Percentiles rank a stretch among this genome's conserved stretches.
phyloP scores from a whole-genome alignment of 2,113 vertebrate genomes.

The Heteronetta atricapilla region DNA sequence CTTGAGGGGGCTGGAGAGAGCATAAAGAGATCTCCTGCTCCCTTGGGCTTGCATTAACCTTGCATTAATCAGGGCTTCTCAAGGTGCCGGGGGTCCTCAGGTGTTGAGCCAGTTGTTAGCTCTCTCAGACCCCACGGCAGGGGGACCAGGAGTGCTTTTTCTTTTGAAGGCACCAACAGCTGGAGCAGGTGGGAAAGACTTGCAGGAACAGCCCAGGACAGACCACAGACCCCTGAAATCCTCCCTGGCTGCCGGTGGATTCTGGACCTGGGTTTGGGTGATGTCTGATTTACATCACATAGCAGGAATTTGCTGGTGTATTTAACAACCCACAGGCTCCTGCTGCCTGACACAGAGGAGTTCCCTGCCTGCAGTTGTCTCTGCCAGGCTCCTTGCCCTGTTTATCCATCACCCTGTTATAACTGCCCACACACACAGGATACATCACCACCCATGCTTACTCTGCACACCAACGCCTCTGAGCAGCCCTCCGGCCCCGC shows the following conservation, averaged over 20 bases:
- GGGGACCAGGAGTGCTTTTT: not conserved
- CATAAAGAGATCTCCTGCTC: not conserved
- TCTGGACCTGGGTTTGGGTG: not conserved
- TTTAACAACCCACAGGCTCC: not conserved
- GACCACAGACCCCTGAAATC: not conserved
- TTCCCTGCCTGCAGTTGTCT: not conserved
- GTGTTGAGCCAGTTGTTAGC: not conserved
- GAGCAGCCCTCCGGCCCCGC: not conserved
- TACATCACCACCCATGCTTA: not conserved
- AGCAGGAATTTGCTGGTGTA: not conserved
- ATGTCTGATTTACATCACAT: not conserved
- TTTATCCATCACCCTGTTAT: not conserved
- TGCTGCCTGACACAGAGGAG: not conserved
- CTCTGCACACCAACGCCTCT: not conserved
- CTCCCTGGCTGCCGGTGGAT: not conserved
- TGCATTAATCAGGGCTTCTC: not conserved
- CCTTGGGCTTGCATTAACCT: not conserved
- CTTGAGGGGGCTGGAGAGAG: not conserved
- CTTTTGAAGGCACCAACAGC: not conserved
- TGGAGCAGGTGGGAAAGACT: not conserved
- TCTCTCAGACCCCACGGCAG: not conserved
- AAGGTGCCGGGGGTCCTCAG: not conserved
- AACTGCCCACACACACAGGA: not conserved
- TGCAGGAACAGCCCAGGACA: not conserved
- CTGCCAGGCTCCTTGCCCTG: not conserved